phyloP scores from a whole-genome alignment of 1,140 invertebrate species.

The Drosophila melanica region DNA sequence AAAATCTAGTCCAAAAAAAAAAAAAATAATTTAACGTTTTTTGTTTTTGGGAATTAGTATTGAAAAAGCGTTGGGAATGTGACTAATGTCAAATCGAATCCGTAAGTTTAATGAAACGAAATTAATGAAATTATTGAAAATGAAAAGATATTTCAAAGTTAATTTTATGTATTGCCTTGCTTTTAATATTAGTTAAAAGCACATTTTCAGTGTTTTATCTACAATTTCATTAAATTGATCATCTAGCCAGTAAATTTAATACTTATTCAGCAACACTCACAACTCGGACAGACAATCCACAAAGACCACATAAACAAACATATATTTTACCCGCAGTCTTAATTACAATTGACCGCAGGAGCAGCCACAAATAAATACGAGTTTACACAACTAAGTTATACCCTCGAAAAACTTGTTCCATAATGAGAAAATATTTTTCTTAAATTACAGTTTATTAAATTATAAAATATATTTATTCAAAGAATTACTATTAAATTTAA shows the following conservation, averaged over 20 bases:
- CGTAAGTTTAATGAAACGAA: not conserved
- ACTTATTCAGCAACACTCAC: conserved; percentile 20
- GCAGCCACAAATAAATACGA: not conserved
- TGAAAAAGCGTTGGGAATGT: no score
- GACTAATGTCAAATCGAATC: not conserved
- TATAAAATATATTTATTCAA: no score
- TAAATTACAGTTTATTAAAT: no score
- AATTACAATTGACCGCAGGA: conserved; percentile 46
- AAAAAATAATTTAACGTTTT: not conserved
- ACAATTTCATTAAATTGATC: not conserved
- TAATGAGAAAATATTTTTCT: no score
- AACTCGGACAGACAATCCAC: conserved; percentile 25
- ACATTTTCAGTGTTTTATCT: not conserved
- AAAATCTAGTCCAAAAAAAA: not conserved
- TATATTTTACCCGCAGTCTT: conserved; percentile 24
- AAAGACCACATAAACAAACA: conserved; percentile 22
- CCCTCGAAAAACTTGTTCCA: not conserved
- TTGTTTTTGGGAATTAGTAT: not conserved
- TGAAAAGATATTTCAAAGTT: not conserved
- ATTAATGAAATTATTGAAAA: conserved; percentile 8
- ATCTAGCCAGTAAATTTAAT: conserved; percentile 23
- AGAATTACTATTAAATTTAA: not conserved
- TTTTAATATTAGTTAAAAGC: not conserved
- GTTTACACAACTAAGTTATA: not conserved
- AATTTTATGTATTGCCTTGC: not conserved